Evolutionary conservation across 2,113 vertebrate genomes (phyloP), one percentile per base, ranked within the genome.

Genomic region (Leucosticte australis): DNA sequence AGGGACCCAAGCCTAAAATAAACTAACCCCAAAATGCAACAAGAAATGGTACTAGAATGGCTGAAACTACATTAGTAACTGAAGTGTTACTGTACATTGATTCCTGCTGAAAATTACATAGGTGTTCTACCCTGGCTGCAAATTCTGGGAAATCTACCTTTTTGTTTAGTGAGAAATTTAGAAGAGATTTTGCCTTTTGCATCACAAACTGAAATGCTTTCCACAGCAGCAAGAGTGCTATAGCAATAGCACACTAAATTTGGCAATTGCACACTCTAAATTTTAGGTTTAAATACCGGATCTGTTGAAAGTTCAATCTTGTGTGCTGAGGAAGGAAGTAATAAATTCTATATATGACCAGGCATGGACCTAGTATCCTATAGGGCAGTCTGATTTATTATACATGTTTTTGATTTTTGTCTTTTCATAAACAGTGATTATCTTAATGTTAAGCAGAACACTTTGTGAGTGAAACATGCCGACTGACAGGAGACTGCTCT

Each of bases 371-470:
- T 44, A 37, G 35, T 20, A 59, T 50, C 50, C 11, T 47, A 41
- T 11, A 65, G 67, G 26, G 70, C 57, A 89, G 18, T 3, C 30
- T 83, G 59, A 88, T 88, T 93, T 74, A 93, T 67, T 56, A 10
- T 6, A 56, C 7, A 35, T 86, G 74, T 77, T 89, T 84, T 63
- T 65, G 13, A 73, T 85, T 89, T 91, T 55, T 7, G 55, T 80
- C 57, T 90, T 92, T 59, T 75, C 49, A 59, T 70, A 92, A 92
- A 83, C 75, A 93, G 49, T 59, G 41, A 83, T 86, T 83, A 81
- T 7, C 35, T 76, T 92, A 94, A 94, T 35, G 42, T 75, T 90
- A 96, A 96, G 76, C 93, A 95, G 93, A 93, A 64, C 68, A 37
- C 42, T 84, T 59, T 65, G 73, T 42, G 44, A 83, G 47, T 75